Percentiles rank a stretch among this genome's conserved stretches.
Conservation (phyloP, 2,797 vertebrate genomes). For the Benthosema pterotum region DNA sequence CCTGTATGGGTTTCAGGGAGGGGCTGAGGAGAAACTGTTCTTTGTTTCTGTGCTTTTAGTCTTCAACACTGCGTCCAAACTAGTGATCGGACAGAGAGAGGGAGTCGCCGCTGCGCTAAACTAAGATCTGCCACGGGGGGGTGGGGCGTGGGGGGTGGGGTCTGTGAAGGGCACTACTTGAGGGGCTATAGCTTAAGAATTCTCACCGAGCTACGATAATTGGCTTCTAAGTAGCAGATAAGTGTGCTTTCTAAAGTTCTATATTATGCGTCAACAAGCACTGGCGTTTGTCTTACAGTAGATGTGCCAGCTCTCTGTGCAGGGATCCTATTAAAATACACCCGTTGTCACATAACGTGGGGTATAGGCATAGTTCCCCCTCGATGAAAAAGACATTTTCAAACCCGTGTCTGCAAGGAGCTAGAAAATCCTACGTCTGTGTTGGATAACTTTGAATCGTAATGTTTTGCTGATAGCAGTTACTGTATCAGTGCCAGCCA, state of each 20-base stretch:
- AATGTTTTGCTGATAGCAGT: slow-evolving; percentile 40
- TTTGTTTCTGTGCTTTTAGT: slow-evolving; percentile 53
- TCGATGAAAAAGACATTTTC: slow-evolving; percentile 7
- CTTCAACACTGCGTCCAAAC: slow-evolving; percentile 30
- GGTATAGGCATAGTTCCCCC: background rate
- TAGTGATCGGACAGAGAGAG: slow-evolving; percentile 39
- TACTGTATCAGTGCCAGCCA: slow-evolving; percentile 24
- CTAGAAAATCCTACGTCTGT: slow-evolving; percentile 18
- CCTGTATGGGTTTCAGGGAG: background rate
- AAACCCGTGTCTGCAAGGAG: slow-evolving; percentile 22
- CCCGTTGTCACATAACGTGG: slow-evolving; percentile 20
- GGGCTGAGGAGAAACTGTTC: background rate
- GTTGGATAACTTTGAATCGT: slow-evolving; percentile 22
- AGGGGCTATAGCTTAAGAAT: slow-evolving; percentile 15
- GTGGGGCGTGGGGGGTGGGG: background rate
- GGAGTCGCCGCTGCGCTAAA: slow-evolving; percentile 10
- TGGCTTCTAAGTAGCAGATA: slow-evolving; percentile 36
- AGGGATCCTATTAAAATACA: slow-evolving; percentile 16
- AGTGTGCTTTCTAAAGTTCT: slow-evolving; percentile 56
- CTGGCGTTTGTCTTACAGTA: slow-evolving; percentile 22
- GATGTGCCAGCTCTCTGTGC: slow-evolving; percentile 34
- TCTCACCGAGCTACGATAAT: slow-evolving; percentile 32
- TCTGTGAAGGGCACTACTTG: slow-evolving; percentile 23
- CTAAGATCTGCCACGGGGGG: slow-evolving; percentile 19
- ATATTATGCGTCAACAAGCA: slow-evolving; percentile 39